Evolutionary conservation across 2,888 invertebrate species (phyloP).

Genomic region (Fragum fragum): DNA sequence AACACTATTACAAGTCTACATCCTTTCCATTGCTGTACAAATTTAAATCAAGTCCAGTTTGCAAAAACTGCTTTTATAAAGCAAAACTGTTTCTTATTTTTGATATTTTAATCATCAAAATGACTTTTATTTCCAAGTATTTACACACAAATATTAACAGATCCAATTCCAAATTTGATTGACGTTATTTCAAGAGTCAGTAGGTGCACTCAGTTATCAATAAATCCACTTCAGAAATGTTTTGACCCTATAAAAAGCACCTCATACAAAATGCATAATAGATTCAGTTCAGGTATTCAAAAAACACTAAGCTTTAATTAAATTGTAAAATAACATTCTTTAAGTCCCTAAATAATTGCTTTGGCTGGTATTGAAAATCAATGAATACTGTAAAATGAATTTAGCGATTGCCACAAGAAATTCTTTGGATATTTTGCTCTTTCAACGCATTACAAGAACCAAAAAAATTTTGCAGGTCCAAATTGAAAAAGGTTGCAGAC

Average conservation of each 20-base stretch:
- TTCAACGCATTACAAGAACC: no score
- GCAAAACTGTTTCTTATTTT: no score
- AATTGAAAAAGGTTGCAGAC: no score
- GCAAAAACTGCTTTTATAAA: no score
- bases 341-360: background rate
- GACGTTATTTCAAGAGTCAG: background rate
- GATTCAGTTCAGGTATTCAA: conserved; percentile 2
- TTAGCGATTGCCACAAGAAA: no score
- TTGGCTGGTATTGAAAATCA: no score
- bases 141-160: background rate
- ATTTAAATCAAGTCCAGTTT: no score
- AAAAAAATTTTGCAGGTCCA: no score
- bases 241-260: background rate
- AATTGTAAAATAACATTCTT: background rate
- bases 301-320: conserved; percentile 5
- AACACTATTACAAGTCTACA: no score
- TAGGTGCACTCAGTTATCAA: background rate
- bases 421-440: no score
- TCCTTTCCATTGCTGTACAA: no score
- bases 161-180: background rate
- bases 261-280: conserved; percentile 4
- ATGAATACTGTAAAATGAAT: no score
- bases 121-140: background rate
- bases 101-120: background rate
- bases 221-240: background rate